Base-by-base conservation (phyloP, 2,888 invertebrate species). In the Falcaria lacertinaria region DNA sequence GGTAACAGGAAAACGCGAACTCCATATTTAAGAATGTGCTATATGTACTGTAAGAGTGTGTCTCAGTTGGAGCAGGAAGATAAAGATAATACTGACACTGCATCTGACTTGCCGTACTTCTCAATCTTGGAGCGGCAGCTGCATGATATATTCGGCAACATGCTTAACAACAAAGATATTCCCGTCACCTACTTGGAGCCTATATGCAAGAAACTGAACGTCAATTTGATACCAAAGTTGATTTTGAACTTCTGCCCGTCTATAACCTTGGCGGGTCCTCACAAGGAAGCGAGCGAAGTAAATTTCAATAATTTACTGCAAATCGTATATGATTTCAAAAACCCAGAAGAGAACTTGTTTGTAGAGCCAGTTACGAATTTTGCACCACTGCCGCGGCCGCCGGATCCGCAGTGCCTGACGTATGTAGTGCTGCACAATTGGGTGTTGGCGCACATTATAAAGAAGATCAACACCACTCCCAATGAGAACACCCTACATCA, bases 201-300 rank as follows among this genome's bases (percentile, higher is more conserved):
- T 0, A 90, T 93, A 58, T 94, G 94, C 47, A 90, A 90, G 25
- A 92, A 92, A 54, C 73, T 95, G 14, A 93, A 94, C 67, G 90
- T 95, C 1, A 94, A 95, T 85, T 87, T 95, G 41, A 91, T 94
- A 39, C 94, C 95, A 57, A 93, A 94, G 54, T 91, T 95, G 8
- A 91, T 94, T 2, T 77, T 93, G 2, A 94, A 93, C 72, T 93
- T 93, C 62, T 94, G 94, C 54, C 94, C 95, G 0, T 91, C 91
- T 6, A 90, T 93, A 16, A 82, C 90, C 16, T 72, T 91, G 43
- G 67, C 72, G 1, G 83, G 83, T 4, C 72, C 80, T 1, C 63
- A 73, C 16, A 80, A 74, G 49, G 87, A 87, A 55, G 84, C 86
- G 0, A 74, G 57, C 1, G 79, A 87, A 58, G 72, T 68, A 33